These are phyloP conservation scores for Chrysocyon brachyurus DNA, from an alignment of 2,797 vertebrate genomes.

Conservation along the genomic window DNA sequence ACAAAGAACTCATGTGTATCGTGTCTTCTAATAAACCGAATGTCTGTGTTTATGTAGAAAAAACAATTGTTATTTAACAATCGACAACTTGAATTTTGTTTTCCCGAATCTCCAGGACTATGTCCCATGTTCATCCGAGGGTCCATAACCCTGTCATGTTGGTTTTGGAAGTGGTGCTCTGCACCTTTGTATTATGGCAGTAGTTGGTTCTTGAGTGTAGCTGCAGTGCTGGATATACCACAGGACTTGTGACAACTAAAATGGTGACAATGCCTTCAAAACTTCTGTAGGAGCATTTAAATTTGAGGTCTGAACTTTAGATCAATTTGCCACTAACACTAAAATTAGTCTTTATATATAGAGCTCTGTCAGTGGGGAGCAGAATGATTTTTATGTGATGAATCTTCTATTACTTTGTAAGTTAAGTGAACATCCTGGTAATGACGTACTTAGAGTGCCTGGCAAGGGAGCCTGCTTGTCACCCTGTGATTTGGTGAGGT, in stretches of 20 bases:
- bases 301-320: conserved; percentile 45
- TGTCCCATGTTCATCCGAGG: fast-evolving
- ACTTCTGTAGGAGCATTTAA: conserved; percentile 11
- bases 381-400: neutral
- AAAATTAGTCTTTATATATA: neutral
- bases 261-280: neutral
- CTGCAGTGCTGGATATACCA: neutral
- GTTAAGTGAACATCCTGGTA: conserved; percentile 32
- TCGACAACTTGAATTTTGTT: neutral
- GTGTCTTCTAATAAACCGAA: neutral
- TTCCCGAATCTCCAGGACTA: neutral
- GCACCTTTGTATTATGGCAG: neutral
- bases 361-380: neutral
- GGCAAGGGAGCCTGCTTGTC: neutral
- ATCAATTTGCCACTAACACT: neutral
- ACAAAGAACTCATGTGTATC: neutral
- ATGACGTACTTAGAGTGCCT: neutral
- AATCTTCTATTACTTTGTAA: conserved; percentile 35
- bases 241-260: neutral
- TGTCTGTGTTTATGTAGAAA: neutral
- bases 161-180: neutral
- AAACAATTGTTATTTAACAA: neutral
- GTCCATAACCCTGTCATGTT: neutral
- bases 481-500: neutral
- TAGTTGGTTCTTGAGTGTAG: neutral